These are phyloP conservation scores for Drosophila burlai DNA, from an alignment of 1,140 invertebrate species.

Conservation along the genomic window DNA sequence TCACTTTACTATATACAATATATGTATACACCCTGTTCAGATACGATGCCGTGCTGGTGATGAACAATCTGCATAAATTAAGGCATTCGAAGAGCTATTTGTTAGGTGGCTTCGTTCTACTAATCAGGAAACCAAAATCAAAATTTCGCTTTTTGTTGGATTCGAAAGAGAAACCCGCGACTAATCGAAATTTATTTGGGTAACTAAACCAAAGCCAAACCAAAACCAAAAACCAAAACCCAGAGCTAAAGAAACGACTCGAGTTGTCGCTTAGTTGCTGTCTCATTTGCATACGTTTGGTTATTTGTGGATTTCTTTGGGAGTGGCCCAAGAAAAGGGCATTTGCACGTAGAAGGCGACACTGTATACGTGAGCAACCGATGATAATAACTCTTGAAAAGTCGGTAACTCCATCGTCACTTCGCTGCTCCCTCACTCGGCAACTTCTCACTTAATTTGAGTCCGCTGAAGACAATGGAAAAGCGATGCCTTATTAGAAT, in stretches of 20 bases:
- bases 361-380: slow-evolving; percentile 25
- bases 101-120: slow-evolving; percentile 65
- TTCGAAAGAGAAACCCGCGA: slow-evolving; percentile 79
- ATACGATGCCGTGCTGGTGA: slow-evolving; percentile 57
- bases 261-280: slow-evolving; percentile 23
- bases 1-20: slow-evolving; percentile 10
- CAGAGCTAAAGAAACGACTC: slow-evolving; percentile 15
- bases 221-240: slow-evolving; percentile 48
- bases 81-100: slow-evolving; percentile 33
- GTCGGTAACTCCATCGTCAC: slow-evolving; percentile 22
- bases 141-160: slow-evolving; percentile 79
- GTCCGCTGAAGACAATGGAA: slow-evolving; percentile 64
- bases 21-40: slow-evolving; percentile 23
- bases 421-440: slow-evolving; percentile 21
- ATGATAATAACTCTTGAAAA: slow-evolving; percentile 39
- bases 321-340: slow-evolving; percentile 53
- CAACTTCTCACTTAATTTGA: slow-evolving; percentile 78
- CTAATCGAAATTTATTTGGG: slow-evolving; percentile 81
- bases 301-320: slow-evolving; percentile 43
- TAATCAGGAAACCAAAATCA: slow-evolving; percentile 80
- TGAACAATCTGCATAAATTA: slow-evolving; percentile 79
- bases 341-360: slow-evolving; percentile 62
- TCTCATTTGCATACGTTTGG: slow-evolving; percentile 78
- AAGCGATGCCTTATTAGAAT: slow-evolving; percentile 75
- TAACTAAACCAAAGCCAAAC: slow-evolving; percentile 67